Evolutionary conservation across 2,113 vertebrate genomes (phyloP), one percentile per base, ranked within the genome.

Genomic region (Nothobranchius kuhntae): DNA sequence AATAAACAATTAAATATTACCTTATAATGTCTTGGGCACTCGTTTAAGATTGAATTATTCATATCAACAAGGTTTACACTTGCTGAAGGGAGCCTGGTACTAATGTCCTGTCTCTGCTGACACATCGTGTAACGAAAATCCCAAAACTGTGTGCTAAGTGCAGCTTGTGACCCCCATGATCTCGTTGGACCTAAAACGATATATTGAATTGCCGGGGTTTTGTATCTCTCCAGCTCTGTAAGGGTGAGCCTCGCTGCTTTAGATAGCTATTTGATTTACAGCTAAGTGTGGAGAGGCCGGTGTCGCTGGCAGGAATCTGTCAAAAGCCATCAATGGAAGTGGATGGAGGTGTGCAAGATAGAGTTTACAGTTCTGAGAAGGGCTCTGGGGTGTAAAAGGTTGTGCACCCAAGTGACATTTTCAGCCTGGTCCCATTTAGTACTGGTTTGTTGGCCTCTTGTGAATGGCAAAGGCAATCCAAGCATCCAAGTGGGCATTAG

Each of bases 341-440:
- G 63, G 84, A 65, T 55, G 69, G 63, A 53, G 64, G 70, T 55
- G 24, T 77, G 80, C 53, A 57, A 86, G 85, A 85, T 84, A 78
- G 71, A 86, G 77, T 84, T 89, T 83, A 83, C 77, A 81, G 75
- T 90, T 91, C 89, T 87, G 66, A 87, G 89, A 91, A 90, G 59
- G 74, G 53, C 77, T 71, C 63, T 0, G 24, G 86, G 87, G 68
- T 55, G 62, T 68, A 66, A 84, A 87, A 89, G 86, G 87, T 87
- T 90, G 81, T 67, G 86, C 68, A 80, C 7, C 74, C 79, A 80
- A 68, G 80, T 86, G 86, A 88, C 83, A 89, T 88, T 88, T 89
- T 65, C 78, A 77, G 46, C 69, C 68, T 51, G 9, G 71, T 68
- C 80, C 77, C 82, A 80, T 87, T 84, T 86, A 67, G 82, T 70